phyloP scores from a whole-genome alignment of 23 tunicate species.

The Botrylloides violaceus region DNA sequence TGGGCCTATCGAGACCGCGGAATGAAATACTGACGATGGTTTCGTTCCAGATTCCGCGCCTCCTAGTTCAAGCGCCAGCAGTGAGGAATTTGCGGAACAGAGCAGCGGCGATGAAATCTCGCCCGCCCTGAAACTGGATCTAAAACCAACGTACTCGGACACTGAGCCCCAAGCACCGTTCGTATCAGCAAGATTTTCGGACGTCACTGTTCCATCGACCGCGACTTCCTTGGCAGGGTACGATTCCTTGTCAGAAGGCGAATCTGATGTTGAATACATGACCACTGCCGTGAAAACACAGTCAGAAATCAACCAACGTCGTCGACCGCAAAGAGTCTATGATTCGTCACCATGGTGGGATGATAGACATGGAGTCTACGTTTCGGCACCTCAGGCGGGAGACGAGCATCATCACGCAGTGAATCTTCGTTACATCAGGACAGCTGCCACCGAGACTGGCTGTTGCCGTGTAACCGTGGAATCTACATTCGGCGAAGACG shows the following conservation, averaged over 20 bases:
- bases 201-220: conserved; percentile 2
- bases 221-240: conserved; percentile 14
- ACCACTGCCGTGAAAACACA: conserved; percentile 50
- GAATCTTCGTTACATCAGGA: conserved; percentile 35
- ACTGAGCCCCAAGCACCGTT: conserved; percentile 1
- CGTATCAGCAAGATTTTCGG: conserved; percentile 29
- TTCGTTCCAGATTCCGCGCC: too few relatives aligned
- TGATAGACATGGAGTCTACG: conserved; percentile 49
- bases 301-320: conserved; percentile 45
- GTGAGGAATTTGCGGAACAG: neutral
- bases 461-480: conserved; percentile 25
- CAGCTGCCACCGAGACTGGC: conserved; percentile 16
- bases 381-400: conserved; percentile 52
- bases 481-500: conserved; percentile 6
- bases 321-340: conserved; percentile 41
- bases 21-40: too few relatives aligned
- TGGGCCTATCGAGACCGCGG: too few relatives aligned
- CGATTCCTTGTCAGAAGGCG: conserved; percentile 75
- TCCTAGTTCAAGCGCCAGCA: neutral
- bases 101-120: neutral
- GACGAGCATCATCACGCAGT: conserved; percentile 40
- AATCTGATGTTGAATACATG: conserved; percentile 61
- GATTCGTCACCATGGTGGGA: conserved; percentile 74
- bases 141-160: too few relatives aligned
- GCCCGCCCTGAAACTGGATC: neutral